These are phyloP conservation scores for Lobophora halterata DNA, from an alignment of 2,888 invertebrate genomes.

Conservation along the genomic window DNA sequence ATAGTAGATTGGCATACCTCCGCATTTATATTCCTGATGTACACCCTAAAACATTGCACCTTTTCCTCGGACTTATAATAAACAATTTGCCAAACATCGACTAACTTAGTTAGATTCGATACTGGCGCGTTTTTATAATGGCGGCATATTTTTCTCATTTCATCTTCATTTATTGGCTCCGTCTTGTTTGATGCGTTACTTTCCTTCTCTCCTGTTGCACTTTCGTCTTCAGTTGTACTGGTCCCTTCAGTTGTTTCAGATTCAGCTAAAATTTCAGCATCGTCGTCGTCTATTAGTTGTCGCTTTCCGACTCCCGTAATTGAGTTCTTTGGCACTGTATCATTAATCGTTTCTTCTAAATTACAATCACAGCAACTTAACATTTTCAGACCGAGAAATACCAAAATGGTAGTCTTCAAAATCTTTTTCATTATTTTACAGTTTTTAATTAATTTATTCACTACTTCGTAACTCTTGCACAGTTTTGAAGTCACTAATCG, in stretches of 20 bases:
- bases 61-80: slow-evolving; percentile 36
- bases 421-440: slow-evolving; percentile 2
- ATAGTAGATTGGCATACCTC: too few species aligned
- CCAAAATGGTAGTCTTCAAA: neutral
- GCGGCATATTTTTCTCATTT: slow-evolving; percentile 23
- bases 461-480: too few species aligned
- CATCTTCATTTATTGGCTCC: slow-evolving; percentile 2
- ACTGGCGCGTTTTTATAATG: slow-evolving; percentile 24
- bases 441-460: neutral
- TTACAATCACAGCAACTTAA: slow-evolving; percentile 11
- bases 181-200: neutral
- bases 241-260: slow-evolving; percentile 2
- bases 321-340: neutral
- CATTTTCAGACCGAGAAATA: neutral
- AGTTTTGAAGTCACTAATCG: too few species aligned
- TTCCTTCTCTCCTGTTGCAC: neutral
- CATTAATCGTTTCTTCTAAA: neutral
- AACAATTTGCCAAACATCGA: slow-evolving; percentile 45
- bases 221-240: neutral
- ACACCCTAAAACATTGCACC: slow-evolving; percentile 47
- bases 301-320: neutral
- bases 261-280: neutral
- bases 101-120: slow-evolving; percentile 35
- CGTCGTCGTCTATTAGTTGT: neutral
- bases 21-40: slow-evolving; percentile 32